Evolutionary conservation across 2,888 invertebrate species (phyloP), one percentile per base, ranked within the genome.

Genomic region (Dorcus parallelipipedus): DNA sequence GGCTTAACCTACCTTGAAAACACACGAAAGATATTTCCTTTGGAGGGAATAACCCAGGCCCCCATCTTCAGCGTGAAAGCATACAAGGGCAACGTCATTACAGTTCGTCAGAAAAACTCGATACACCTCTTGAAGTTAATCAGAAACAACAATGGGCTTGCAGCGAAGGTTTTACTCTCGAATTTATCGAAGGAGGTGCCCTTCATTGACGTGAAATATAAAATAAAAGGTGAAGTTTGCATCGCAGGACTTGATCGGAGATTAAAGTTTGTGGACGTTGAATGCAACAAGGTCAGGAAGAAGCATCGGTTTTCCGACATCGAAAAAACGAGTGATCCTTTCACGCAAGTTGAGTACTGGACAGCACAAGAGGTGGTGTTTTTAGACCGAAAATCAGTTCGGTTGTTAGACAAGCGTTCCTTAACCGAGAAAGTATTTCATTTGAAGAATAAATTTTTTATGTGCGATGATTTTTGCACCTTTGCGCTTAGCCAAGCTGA

Each of bases 391-490:
- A 55, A 53, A 9, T 43, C 49, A 9, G 26, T 59, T n/a, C 55
- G 52, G 26, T 42, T 56, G 10, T 56, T 52, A 14, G 59, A 59
- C 42, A 52, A 52, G 23, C 41, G 59, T 6, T 49, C 56, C n/a
- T 49, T 10, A 26, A 33, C 47, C 39, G 59, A 59, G 39, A 49
- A 58, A 39, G 38, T 33, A 9, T 38, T 43, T 10, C 9, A 26
- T 17, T 14, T 52, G 8, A 33, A 59, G 33, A 38, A 52, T 17
- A 41, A 56, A 8, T 52, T 14, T 40, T 56, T 59, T 49, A 54
- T 39, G 23, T 59, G 59, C 39, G 59, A 59, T 52, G 56, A 59
- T 41, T 38, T 59, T 5, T 56, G 52, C 38, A 43, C 38, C 14
- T 48, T 59, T 17, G 40, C 3, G 2, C 6, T 40, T 17, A 52